Conservation (phyloP, 2,888 invertebrate species). For the Hedychridium roseum region DNA sequence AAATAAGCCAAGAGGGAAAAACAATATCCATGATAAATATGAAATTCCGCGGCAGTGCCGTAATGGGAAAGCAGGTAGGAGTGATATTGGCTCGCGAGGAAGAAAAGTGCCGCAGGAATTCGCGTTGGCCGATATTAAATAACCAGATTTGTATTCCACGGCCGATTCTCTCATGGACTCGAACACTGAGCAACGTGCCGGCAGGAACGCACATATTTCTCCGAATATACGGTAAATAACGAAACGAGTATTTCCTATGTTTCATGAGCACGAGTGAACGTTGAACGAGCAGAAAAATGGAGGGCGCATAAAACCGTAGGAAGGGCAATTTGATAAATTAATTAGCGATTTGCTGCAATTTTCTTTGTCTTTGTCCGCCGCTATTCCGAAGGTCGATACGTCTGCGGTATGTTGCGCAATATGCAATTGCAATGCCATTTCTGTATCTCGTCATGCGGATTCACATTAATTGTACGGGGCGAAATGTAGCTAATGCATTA, state of each 20-base stretch:
- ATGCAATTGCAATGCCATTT: no score
- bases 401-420: no score
- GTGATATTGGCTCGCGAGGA: constrained; percentile 30
- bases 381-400: no score
- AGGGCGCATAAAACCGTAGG: no score
- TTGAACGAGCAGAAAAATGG: no score
- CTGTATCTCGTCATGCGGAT: no score
- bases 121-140: constrained; percentile 36
- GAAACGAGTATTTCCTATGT: constrained; percentile 12
- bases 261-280: no score
- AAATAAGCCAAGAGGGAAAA: constrained; percentile 42
- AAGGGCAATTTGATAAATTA: no score
- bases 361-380: no score
- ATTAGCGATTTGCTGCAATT: no score
- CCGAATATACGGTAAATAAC: constrained; percentile 4
- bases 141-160: constrained; percentile 33
- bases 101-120: constrained; percentile 27
- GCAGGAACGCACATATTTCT: constrained; percentile 24
- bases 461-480: no score
- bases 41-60: constrained; percentile 33
- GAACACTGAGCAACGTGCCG: constrained; percentile 1
- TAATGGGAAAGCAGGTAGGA: constrained; percentile 24
- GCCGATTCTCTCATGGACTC: constrained; percentile 16
- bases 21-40: constrained; percentile 51
- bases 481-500: no score